These are phyloP conservation scores for Willisornis vidua DNA, from an alignment of 2,113 vertebrate species.

Conservation along the genomic window DNA sequence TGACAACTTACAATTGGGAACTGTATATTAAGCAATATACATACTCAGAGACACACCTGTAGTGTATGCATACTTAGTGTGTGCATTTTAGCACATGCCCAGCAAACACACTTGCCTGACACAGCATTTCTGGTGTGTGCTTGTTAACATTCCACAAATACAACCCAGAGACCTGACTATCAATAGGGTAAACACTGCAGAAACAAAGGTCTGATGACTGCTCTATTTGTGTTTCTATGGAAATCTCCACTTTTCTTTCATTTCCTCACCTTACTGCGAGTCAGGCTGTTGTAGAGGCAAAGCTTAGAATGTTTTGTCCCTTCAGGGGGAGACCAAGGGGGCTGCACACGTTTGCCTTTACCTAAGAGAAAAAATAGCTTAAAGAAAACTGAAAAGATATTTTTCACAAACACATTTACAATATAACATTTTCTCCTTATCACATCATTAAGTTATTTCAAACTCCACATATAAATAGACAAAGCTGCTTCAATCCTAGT, in stretches of 20 bases:
- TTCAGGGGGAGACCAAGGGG: constrained; percentile 83
- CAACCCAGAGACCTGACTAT: background rate
- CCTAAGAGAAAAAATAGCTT: constrained; percentile 67
- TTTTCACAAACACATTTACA: background rate
- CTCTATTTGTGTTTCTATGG: background rate
- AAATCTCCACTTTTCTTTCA: background rate
- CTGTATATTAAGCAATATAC: background rate
- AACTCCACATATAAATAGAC: background rate
- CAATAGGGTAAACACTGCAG: background rate
- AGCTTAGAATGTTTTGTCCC: constrained; percentile 82
- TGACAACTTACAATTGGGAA: background rate
- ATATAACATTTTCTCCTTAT: background rate
- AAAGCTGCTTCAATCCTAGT: background rate
- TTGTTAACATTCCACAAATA: background rate
- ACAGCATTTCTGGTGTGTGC: background rate
- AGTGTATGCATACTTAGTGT: background rate
- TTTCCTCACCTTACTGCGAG: constrained; percentile 87
- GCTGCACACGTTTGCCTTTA: constrained; percentile 86
- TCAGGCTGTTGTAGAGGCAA: constrained; percentile 94
- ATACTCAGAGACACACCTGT: background rate
- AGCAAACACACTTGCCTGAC: background rate
- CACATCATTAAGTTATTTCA: background rate
- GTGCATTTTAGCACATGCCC: background rate
- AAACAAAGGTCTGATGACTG: background rate
- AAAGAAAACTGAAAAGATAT: background rate